Evolutionary conservation across 2,797 vertebrate species (phyloP).

Genomic region (Rhinella marina): DNA sequence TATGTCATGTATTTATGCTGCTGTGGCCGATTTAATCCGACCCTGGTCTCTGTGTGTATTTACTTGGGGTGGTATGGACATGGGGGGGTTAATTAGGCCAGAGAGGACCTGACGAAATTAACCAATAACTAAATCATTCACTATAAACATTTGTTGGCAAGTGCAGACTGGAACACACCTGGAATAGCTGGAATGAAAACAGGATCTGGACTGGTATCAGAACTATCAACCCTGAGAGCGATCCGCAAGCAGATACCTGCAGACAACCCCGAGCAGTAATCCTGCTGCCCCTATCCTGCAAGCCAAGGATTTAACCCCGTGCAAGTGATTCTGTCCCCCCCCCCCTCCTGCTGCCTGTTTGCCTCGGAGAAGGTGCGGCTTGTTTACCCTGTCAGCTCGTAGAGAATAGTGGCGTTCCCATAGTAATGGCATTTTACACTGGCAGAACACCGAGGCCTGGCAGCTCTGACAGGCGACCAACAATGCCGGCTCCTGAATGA

Average conservation of each 20-base stretch:
- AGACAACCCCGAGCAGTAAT: neutral
- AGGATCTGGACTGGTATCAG: neutral
- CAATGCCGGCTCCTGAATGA: neutral
- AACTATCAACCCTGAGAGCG: neutral
- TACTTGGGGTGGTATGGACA: no score
- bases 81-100: no score
- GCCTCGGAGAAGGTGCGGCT: conserved; percentile 48
- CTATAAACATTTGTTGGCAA: neutral
- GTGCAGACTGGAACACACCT: neutral
- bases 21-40: no score
- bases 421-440: conserved; percentile 41
- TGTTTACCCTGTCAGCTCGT: conserved; percentile 40
- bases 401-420: conserved; percentile 29
- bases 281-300: neutral
- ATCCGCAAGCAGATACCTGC: conserved; percentile 34
- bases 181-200: conserved; percentile 11
- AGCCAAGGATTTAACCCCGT: neutral
- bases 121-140: no score
- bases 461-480: conserved; percentile 1
- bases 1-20: no score
- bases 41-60: no score
- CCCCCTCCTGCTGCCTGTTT: conserved; percentile 12
- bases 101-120: no score
- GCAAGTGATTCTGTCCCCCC: neutral
- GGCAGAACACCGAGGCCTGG: neutral